Conservation (phyloP, 2,113 vertebrate genomes). For the Rana temporaria region DNA sequence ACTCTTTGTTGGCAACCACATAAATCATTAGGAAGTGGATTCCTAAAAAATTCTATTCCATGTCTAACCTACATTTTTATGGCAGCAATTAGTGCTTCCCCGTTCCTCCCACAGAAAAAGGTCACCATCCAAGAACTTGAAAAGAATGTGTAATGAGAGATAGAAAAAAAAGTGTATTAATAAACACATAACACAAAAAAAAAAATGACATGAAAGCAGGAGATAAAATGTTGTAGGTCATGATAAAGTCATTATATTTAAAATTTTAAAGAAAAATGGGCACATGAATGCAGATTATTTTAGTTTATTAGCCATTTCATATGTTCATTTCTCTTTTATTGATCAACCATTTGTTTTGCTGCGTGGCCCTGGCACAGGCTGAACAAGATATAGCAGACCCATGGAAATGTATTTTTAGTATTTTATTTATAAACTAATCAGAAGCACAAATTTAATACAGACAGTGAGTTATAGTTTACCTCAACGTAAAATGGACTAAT, state of each 20-base stretch:
- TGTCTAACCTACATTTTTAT: slow-evolving; percentile 53
- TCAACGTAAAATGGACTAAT: background rate
- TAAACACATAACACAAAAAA: slow-evolving; percentile 29
- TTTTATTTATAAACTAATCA: background rate
- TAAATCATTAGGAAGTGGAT: slow-evolving; percentile 46
- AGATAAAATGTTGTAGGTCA: slow-evolving; percentile 29
- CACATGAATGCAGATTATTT: background rate
- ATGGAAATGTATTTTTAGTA: background rate
- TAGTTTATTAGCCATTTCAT: background rate
- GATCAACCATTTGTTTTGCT: background rate
- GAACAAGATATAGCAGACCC: background rate
- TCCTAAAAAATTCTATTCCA: slow-evolving; percentile 46
- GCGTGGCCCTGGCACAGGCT: background rate
- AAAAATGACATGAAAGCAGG: slow-evolving; percentile 26
- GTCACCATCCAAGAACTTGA: slow-evolving; percentile 28
- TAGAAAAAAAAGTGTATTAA: slow-evolving; percentile 18
- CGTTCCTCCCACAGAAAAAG: slow-evolving; percentile 41
- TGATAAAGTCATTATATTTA: slow-evolving; percentile 2
- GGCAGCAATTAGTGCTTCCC: slow-evolving; percentile 41
- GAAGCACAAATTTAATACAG: background rate
- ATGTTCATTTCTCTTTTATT: background rate
- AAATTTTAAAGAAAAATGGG: slow-evolving; percentile 32
- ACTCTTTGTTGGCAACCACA: slow-evolving; percentile 39
- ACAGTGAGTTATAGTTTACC: background rate
- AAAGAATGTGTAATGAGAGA: slow-evolving; percentile 25